A percentile compares a stretch with the other conserved stretches of the same genome.
Evolutionary conservation across 2,113 vertebrate genomes (phyloP).

Genomic region (Pagrus major): DNA sequence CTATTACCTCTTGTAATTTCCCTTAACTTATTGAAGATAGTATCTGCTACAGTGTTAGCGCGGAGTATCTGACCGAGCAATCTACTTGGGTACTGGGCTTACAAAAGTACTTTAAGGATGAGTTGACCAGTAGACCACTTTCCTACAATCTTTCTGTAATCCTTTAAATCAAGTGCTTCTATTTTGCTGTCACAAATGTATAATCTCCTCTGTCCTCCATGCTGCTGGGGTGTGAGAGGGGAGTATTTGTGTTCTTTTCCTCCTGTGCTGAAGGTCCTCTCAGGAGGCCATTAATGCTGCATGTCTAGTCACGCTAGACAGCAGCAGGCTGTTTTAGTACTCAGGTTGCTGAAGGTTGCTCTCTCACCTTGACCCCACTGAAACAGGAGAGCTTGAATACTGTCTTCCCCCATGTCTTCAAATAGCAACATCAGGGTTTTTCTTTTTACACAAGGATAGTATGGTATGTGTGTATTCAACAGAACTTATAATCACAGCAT

Average conservation of each 20-base stretch:
- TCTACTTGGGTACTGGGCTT: not conserved
- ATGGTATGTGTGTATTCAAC: slow-evolving; percentile 11
- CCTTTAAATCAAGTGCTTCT: slow-evolving; percentile 32
- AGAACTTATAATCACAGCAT: not conserved
- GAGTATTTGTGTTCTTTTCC: slow-evolving; percentile 75
- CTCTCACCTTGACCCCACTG: slow-evolving; percentile 72
- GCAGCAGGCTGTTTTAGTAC: slow-evolving; percentile 72
- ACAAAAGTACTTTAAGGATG: slow-evolving; percentile 18
- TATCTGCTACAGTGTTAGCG: not conserved
- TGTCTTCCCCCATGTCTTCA: slow-evolving; percentile 75
- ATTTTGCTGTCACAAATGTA: slow-evolving; percentile 16
- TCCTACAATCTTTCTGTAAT: slow-evolving; percentile 13
- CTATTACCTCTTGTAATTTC: too few relatives aligned
- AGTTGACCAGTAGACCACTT: slow-evolving; percentile 17
- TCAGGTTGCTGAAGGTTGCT: slow-evolving; percentile 76
- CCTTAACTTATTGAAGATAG: not conserved
- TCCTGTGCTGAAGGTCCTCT: slow-evolving; percentile 64
- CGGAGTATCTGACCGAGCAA: not conserved
- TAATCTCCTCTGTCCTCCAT: slow-evolving; percentile 28
- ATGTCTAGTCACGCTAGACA: slow-evolving; percentile 56
- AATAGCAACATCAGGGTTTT: slow-evolving; percentile 67
- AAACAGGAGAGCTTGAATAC: slow-evolving; percentile 78
- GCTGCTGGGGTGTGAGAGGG: slow-evolving; percentile 37
- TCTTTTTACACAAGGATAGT: slow-evolving; percentile 39
- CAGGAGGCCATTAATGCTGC: slow-evolving; percentile 65